Evolutionary conservation across 2,888 invertebrate species (phyloP).

Genomic region (Alloplasta piceator): DNA sequence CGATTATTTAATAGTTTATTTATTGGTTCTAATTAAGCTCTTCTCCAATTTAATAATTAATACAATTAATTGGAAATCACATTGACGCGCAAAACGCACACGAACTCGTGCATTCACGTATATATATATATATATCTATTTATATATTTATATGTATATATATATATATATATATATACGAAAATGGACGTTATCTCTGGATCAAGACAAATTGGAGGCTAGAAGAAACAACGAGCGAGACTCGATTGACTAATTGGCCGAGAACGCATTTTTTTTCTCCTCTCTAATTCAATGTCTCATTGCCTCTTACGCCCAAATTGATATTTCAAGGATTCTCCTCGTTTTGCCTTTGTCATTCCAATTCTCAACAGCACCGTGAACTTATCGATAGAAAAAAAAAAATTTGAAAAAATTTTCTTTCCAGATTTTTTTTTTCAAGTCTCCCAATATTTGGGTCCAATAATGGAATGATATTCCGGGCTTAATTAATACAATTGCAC

Average conservation of each 20-base stretch:
- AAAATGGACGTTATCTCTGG: slow-evolving; percentile 67
- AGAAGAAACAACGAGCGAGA: slow-evolving; percentile 52
- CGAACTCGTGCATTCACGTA: slow-evolving; percentile 55
- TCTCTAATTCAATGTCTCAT: slow-evolving; percentile 33
- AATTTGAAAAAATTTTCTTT: neutral
- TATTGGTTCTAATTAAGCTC: slow-evolving; percentile 83
- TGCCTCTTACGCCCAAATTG: slow-evolving; percentile 34
- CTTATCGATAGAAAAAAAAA: neutral
- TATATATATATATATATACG: too few relatives aligned
- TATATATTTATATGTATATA: too few relatives aligned
- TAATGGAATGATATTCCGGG: neutral
- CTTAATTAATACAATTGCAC: slow-evolving; percentile 53
- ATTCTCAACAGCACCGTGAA: slow-evolving; percentile 7
- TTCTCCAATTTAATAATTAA: slow-evolving; percentile 83
- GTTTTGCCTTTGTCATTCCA: neutral
- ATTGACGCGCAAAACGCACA: slow-evolving; percentile 68
- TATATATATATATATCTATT: too few relatives aligned
- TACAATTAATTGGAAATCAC: slow-evolving; percentile 82
- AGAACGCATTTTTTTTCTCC: slow-evolving; percentile 40
- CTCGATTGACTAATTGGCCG: slow-evolving; percentile 64
- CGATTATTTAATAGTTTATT: slow-evolving; percentile 83
- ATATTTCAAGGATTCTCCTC: slow-evolving; percentile 38
- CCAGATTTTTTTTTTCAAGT: slow-evolving; percentile 13
- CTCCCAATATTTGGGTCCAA: slow-evolving; percentile 15
- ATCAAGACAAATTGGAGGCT: slow-evolving; percentile 64